Conservation (phyloP, 2,888 invertebrate genomes). For the Tachystola acroxantha region DNA sequence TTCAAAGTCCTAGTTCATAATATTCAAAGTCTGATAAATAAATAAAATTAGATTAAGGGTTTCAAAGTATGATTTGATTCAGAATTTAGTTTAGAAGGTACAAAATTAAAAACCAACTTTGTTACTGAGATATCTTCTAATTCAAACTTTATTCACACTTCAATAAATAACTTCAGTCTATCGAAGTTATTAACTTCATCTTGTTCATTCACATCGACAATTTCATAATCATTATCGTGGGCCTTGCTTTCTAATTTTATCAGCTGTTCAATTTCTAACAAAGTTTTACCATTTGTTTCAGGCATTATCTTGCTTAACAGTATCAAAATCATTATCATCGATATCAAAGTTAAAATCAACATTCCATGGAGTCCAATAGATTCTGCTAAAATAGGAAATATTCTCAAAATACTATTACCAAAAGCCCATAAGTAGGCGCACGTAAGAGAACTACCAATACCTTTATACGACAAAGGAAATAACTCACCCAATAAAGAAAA, state of each 20-base stretch:
- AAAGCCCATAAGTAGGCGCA: conserved; percentile 27
- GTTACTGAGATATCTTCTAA: too few relatives aligned
- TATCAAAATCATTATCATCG: conserved; percentile 17
- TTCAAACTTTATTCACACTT: too few relatives aligned
- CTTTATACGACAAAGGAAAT: conserved; percentile 26
- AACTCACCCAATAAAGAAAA: conserved; percentile 24
- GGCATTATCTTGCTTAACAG: conserved; percentile 19
- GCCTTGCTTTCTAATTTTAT: conserved; percentile 8
- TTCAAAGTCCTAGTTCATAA: too few relatives aligned
- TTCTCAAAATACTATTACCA: conserved; percentile 20
- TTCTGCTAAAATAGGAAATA: conserved; percentile 14
- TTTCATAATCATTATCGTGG: conserved; percentile 11
- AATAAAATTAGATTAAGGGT: too few relatives aligned
- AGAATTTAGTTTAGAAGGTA: too few relatives aligned
- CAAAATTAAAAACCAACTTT: too few relatives aligned
- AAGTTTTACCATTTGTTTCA: conserved; percentile 19
- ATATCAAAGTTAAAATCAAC: conserved; percentile 11
- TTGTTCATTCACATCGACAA: conserved; percentile 12
- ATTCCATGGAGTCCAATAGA: conserved; percentile 17
- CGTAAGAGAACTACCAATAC: conserved; percentile 25
- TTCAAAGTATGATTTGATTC: too few relatives aligned
- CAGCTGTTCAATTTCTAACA: conserved; percentile 21
- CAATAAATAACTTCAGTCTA: conserved; percentile 20
- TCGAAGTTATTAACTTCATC: conserved; percentile 17
- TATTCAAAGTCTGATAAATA: too few relatives aligned